A percentile compares a stretch with the other conserved stretches of the same genome.
phyloP scores from a whole-genome alignment of 2,888 invertebrate genomes.

The Temnothorax rugatulus region DNA sequence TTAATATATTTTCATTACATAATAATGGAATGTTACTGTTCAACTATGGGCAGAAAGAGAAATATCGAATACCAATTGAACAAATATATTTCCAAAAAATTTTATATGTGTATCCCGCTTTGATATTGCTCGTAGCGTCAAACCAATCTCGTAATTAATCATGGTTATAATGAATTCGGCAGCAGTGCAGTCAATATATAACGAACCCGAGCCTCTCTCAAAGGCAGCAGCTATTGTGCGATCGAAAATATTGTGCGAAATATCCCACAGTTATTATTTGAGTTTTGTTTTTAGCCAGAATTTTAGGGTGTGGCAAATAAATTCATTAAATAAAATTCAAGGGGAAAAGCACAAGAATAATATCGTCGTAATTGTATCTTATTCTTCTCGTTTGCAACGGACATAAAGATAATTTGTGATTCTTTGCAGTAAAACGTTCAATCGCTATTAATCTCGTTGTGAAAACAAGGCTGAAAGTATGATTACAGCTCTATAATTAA shows the following conservation, averaged over 20 bases:
- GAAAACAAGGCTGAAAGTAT: not conserved
- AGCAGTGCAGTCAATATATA: slow-evolving; percentile 49
- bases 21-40: slow-evolving; percentile 36
- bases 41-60: slow-evolving; percentile 4
- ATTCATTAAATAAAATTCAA: slow-evolving; percentile 30
- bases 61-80: slow-evolving; percentile 22
- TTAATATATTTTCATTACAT: slow-evolving; percentile 44
- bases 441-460: not conserved
- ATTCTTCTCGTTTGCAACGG: not conserved
- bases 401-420: slow-evolving; percentile 4
- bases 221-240: slow-evolving; percentile 55
- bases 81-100: slow-evolving; percentile 56
- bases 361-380: not conserved
- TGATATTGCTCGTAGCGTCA: slow-evolving; percentile 62
- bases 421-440: slow-evolving; percentile 5
- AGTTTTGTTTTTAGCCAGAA: slow-evolving; percentile 54
- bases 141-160: slow-evolving; percentile 67
- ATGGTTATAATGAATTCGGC: slow-evolving; percentile 66
- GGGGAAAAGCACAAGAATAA: not conserved
- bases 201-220: slow-evolving; percentile 56
- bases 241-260: slow-evolving; percentile 59
- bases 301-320: slow-evolving; percentile 44
- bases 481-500: slow-evolving; percentile 19
- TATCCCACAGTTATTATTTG: slow-evolving; percentile 54
- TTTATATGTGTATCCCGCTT: slow-evolving; percentile 39